These are phyloP conservation scores for Ypsolopha sequella DNA, from an alignment of 2,888 invertebrate species.

Conservation along the genomic window DNA sequence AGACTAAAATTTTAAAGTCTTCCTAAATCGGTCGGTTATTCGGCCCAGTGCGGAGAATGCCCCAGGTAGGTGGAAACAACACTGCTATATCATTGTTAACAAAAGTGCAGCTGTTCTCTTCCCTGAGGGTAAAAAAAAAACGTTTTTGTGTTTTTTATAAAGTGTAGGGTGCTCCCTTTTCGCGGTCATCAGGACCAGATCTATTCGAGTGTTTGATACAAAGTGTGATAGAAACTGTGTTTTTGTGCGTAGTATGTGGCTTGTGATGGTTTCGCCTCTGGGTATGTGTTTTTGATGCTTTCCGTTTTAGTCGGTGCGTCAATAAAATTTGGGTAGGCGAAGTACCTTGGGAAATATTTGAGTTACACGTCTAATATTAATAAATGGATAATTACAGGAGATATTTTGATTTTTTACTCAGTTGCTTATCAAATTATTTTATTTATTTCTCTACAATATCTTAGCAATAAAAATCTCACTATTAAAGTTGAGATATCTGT, in stretches of 20 bases:
- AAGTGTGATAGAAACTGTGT: slow-evolving; percentile 12
- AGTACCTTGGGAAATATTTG: too few species aligned
- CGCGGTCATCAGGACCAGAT: slow-evolving; percentile 57
- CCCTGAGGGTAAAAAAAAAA: slow-evolving; percentile 65
- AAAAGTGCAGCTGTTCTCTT: slow-evolving; percentile 64
- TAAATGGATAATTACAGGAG: too few species aligned
- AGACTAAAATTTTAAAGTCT: slow-evolving; percentile 11
- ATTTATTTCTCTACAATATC: too few species aligned
- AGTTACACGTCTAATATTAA: too few species aligned
- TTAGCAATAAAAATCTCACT: too few species aligned
- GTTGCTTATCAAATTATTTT: too few species aligned
- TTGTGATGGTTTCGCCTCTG: background rate
- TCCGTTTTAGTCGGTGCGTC: too few species aligned
- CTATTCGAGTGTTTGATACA: slow-evolving; percentile 33
- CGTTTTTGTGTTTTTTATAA: slow-evolving; percentile 49
- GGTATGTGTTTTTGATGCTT: background rate
- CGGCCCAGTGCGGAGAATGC: slow-evolving; percentile 48
- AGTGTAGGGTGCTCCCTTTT: slow-evolving; percentile 38
- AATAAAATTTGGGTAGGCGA: too few species aligned
- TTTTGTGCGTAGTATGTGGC: background rate
- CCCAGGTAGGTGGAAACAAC: slow-evolving; percentile 54
- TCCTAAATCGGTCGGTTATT: slow-evolving; percentile 27
- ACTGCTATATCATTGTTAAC: slow-evolving; percentile 67
- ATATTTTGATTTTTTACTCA: too few species aligned
- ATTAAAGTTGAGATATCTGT: too few species aligned